Evolutionary conservation across 2,113 vertebrate genomes (phyloP).

Genomic region (Crotalus viridis): DNA sequence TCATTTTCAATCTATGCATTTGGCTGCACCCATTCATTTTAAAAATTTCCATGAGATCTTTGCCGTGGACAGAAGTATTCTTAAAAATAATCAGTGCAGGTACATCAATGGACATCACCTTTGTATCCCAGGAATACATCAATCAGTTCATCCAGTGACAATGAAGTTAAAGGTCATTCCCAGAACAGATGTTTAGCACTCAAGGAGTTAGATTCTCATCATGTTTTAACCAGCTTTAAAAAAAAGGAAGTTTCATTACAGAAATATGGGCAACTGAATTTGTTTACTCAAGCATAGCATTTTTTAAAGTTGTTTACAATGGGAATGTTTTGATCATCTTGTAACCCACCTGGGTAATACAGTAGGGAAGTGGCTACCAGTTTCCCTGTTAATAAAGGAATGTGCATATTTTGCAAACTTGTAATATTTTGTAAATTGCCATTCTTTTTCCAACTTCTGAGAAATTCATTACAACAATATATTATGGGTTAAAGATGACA

Average conservation of each 20-base stretch:
- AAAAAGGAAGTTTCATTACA: neutral
- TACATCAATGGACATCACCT: neutral
- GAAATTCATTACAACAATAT: neutral
- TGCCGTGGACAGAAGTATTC: neutral
- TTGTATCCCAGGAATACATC: neutral
- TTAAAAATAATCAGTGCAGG: neutral
- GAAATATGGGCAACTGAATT: neutral
- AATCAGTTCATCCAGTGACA: neutral
- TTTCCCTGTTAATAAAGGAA: neutral
- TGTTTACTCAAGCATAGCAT: neutral
- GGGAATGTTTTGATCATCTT: neutral
- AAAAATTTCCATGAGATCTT: neutral
- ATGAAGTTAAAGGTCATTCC: neutral
- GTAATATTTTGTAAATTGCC: neutral
- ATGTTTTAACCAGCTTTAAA: neutral
- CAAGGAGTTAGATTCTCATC: neutral
- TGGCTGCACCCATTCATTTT: neutral
- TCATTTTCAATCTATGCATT: neutral
- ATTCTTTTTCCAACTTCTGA: neutral
- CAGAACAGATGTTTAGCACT: neutral
- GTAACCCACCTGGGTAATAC: neutral
- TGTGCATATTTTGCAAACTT: neutral
- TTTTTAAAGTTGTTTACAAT: neutral
- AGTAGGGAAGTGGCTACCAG: neutral
- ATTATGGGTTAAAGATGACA: neutral